A percentile compares a stretch with the other conserved stretches of the same genome.
Conservation (phyloP, 2,797 vertebrate species). For the Cephalopachus bancanus region DNA sequence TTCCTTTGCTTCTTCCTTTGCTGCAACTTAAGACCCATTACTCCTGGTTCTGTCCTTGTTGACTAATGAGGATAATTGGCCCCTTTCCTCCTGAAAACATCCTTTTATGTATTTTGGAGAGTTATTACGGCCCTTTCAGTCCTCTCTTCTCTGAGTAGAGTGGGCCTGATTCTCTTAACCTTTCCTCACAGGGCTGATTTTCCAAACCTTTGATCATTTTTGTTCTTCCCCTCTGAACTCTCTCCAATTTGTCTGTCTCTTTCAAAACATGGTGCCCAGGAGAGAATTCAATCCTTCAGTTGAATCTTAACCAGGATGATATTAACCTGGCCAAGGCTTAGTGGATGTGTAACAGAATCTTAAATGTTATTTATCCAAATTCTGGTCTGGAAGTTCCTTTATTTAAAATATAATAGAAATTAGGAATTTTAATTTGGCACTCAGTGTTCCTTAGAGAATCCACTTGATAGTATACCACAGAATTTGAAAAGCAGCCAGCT, state of each 20-base stretch:
- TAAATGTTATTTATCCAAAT: conserved; percentile 61
- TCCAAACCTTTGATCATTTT: conserved; percentile 85
- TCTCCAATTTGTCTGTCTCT: conserved; percentile 81
- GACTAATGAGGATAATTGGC: conserved; percentile 86
- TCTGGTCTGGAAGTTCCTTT: conserved; percentile 35
- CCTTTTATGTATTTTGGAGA: conserved; percentile 79
- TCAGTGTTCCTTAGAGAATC: neutral
- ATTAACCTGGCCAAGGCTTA: conserved; percentile 57
- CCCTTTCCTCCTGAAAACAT: conserved; percentile 78
- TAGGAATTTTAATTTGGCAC: conserved; percentile 27
- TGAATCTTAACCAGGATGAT: conserved; percentile 77
- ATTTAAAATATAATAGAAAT: conserved; percentile 65
- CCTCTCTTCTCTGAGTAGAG: conserved; percentile 75
- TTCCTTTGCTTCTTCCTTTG: conserved; percentile 71
- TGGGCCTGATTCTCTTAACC: conserved; percentile 75
- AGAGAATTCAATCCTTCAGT: conserved; percentile 64
- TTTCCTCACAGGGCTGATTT: conserved; percentile 85
- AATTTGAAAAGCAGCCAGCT: neutral
- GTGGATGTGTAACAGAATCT: conserved; percentile 17
- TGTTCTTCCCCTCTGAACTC: conserved; percentile 82
- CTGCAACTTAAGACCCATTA: conserved; percentile 80
- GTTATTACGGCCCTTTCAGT: conserved; percentile 73
- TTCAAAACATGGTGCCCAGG: conserved; percentile 60
- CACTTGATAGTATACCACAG: neutral
- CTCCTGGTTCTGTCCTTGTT: conserved; percentile 75